phyloP scores from a whole-genome alignment of 2,113 vertebrate species.

The Eretmochelys imbricata region DNA sequence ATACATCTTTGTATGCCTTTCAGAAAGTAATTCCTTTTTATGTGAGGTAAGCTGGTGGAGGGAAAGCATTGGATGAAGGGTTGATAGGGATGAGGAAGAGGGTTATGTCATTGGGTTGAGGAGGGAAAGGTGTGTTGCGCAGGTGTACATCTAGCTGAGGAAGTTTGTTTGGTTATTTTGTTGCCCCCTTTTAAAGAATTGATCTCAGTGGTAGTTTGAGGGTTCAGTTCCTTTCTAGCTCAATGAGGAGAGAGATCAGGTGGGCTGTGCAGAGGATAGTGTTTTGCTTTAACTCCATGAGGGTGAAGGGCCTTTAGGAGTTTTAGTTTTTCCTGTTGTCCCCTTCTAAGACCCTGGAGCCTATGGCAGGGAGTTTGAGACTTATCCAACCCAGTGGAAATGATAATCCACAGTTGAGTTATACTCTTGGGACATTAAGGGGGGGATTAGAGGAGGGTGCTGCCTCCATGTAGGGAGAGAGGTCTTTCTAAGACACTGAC shows the following conservation, averaged over 20 bases:
- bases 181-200: background rate
- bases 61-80: background rate
- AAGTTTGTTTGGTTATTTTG: background rate
- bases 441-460: too few species aligned
- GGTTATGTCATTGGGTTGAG: background rate
- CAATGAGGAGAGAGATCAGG: background rate
- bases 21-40: too few species aligned
- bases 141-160: background rate
- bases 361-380: background rate
- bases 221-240: background rate
- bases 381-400: background rate
- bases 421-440: background rate
- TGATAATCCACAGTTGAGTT: background rate
- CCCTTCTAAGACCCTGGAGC: background rate
- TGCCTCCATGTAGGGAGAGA: background rate
- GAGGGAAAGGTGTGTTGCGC: background rate
- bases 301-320: background rate
- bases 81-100: background rate
- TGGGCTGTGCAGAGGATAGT: background rate
- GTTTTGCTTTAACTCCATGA: background rate
- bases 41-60: too few species aligned
- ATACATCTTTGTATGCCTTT: too few species aligned
- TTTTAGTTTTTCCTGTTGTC: background rate
- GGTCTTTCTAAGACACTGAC: background rate
- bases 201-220: background rate